Base-by-base conservation (phyloP, 1,140 invertebrate species). In the Apis mellifera region DNA sequence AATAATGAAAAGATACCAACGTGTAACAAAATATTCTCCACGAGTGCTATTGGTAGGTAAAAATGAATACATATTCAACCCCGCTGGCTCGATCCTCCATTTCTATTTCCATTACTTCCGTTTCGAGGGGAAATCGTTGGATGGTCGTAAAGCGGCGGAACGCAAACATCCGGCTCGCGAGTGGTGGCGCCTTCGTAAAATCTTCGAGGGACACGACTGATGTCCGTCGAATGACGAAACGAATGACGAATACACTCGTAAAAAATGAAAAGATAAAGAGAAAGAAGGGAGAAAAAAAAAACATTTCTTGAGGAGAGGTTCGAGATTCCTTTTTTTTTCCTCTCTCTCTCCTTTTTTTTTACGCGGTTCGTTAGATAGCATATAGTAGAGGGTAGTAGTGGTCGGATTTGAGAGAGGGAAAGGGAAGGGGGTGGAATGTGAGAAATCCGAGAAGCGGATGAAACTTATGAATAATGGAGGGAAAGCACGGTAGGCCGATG, bases 121-220 rank as follows among this genome's bases (percentile, higher is more conserved):
- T 50, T 23, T 23, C n/a, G 21, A 13, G 32, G 13, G 21, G 9
- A 59, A 73, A 73, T 73, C 19, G 23, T 42, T 59, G 9, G 71
- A 19, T n/a, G n/a, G n/a, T 85, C 84, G 84, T 86, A 85, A 85
- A 85, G 21, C 71, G 65, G 32, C 26, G 68, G 52, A 85, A 86
- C 64, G 62, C 72, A 85, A 86, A 85, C 83, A 81, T 86, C 84
- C 84, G 83, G 77, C 68, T 68, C 71, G 76, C 72, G 72, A 86
- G 80, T 81, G 32, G 32, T 42, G 54, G 57, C 71, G 59, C 26
- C 71, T 68, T 69, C 84, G 77, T 86, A 86, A 86, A 42, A 85
- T 74, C 50, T 42, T 68, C 4, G 32, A 42, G 68, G 76, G 83
- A 83, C 83, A 26, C 68, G 19, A n/a, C 21, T 26, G 26, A 54